These are phyloP conservation scores for Muscicapa striata DNA, from an alignment of 2,797 vertebrate species.

Conservation along the genomic window DNA sequence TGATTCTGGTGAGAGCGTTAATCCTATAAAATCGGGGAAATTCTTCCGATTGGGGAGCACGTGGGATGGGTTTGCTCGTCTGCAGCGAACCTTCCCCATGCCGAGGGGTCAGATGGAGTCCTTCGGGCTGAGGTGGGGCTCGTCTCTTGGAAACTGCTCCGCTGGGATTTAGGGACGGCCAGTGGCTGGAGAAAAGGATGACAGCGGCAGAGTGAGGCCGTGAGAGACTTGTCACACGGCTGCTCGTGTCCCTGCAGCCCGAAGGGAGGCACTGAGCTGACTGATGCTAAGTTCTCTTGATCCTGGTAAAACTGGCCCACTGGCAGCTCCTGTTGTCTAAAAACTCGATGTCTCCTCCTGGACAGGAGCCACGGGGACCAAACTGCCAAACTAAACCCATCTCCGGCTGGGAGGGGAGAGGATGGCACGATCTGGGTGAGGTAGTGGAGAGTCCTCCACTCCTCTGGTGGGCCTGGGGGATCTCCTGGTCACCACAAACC, in stretches of 20 bases:
- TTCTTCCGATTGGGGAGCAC: not conserved
- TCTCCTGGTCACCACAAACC: no score
- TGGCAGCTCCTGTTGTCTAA: not conserved
- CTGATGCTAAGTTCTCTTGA: not conserved
- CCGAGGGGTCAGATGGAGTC: not conserved
- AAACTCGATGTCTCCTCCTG: not conserved
- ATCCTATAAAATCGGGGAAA: not conserved
- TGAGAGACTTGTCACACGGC: accelerated
- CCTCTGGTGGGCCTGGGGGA: not conserved
- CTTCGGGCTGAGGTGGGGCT: not conserved
- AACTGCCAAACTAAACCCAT: accelerated
- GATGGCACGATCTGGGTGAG: no score
- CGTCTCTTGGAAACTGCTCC: not conserved
- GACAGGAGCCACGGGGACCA: not conserved
- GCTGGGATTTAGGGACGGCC: not conserved
- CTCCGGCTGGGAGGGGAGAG: not conserved
- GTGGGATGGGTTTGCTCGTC: not conserved
- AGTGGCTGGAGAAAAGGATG: not conserved
- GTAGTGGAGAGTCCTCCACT: not conserved
- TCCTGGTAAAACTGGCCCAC: not conserved
- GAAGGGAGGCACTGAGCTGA: not conserved
- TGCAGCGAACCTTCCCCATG: accelerated
- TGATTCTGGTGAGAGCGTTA: not conserved
- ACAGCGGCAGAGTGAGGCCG: accelerated
- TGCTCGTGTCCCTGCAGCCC: not conserved